Evolutionary conservation across 2,113 vertebrate species (phyloP), one percentile per base, ranked within the genome.

Genomic region (Gobius niger): DNA sequence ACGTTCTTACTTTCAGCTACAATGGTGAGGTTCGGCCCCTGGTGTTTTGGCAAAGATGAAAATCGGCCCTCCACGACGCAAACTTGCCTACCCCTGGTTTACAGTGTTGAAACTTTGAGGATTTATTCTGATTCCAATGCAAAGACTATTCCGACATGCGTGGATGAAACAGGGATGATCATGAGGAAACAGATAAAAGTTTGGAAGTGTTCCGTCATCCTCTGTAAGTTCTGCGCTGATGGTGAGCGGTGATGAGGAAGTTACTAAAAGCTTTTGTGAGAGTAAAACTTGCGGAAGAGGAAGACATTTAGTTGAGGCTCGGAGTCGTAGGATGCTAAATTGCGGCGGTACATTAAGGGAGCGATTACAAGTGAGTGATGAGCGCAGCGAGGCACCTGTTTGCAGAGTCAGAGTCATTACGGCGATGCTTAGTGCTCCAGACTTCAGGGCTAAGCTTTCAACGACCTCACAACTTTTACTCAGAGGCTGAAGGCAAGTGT

Each of bases 301-400:
- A 51, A 66, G 24, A 24, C 47, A 44, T 24, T 34, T 70, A 34
- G 42, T 59, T 34, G 6, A 8, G 4, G 5, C 62, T 61, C 68
- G 8, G 41, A 41, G n/a, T 60, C 63, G 44, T 75, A 57, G 47
- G 59, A 54, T 76, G 70, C 62, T 60, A 70, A 83, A 87, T 73
- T 62, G 66, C 49, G 59, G 19, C 9, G 79, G 60, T 76, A 73
- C 67, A 82, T 80, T 85, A 85, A 52, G 61, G 67, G 51, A 67
- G 69, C 54, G 68, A 80, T 82, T 70, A 80, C 52, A 75, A n/a
- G 42, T 82, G 78, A 78, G 15, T 76, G 69, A 88, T 83, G 75
- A 78, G 78, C 70, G 53, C 61, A 66, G 72, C 44, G 7, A 53
- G 68, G 67, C 51, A 78, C 65, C 63, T 11, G 51, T 59, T 79